A percentile compares a stretch with the other conserved stretches of the same genome.
Evolutionary conservation across 92 coral and sea anemone species (phyloP).

Genomic region (Scolanthus callimorphus): DNA sequence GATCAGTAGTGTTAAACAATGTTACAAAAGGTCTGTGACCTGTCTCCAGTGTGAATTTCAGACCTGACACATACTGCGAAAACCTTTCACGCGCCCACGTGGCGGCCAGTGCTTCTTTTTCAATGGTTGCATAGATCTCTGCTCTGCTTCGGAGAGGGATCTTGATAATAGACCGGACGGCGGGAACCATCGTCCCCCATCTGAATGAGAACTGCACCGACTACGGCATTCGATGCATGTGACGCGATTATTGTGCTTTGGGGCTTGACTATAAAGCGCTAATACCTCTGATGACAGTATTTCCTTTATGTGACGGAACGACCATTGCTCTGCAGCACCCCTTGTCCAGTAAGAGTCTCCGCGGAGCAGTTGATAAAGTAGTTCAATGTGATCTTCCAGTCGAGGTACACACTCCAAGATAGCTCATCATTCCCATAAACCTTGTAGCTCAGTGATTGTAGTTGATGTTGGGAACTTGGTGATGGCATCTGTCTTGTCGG

Average conservation of each 20-base stretch:
- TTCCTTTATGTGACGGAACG: conserved; percentile 10
- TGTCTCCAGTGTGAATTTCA: conserved; percentile 7
- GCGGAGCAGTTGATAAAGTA: conserved; percentile 6
- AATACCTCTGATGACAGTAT: too few relatives aligned
- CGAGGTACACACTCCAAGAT: conserved; percentile 18
- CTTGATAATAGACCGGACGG: too few relatives aligned
- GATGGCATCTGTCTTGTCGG: neutral
- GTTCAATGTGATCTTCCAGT: conserved; percentile 9
- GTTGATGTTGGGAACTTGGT: neutral
- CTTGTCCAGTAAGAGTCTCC: conserved; percentile 5
- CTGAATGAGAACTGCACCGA: too few relatives aligned
- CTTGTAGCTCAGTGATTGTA: neutral
- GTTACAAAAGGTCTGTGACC: conserved; percentile 15
- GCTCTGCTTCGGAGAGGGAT: too few relatives aligned
- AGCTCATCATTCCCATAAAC: conserved; percentile 26
- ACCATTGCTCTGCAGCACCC: conserved; percentile 10
- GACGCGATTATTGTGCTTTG: too few relatives aligned
- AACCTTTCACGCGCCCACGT: too few relatives aligned
- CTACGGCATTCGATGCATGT: too few relatives aligned
- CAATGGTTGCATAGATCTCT: too few relatives aligned
- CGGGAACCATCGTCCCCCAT: too few relatives aligned
- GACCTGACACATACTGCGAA: conserved; percentile 2
- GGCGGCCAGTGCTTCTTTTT: conserved; percentile 19
- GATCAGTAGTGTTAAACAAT: conserved; percentile 4
- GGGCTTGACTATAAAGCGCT: too few relatives aligned